These are phyloP conservation scores for Catharus minimus DNA, from an alignment of 2,113 vertebrate genomes.

Conservation along the genomic window DNA sequence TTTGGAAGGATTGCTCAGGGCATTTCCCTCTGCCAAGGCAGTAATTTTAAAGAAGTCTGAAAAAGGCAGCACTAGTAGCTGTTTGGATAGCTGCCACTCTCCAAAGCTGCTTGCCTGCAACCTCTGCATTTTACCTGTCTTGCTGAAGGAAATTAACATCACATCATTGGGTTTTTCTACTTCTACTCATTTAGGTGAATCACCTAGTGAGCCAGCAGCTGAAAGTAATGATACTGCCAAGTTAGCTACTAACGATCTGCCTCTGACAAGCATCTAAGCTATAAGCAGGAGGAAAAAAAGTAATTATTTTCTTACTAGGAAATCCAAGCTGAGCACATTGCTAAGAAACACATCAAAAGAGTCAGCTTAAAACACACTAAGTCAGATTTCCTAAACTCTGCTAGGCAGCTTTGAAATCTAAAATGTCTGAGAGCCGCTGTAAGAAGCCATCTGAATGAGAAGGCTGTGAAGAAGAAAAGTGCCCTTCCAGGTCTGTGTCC, in stretches of 20 bases:
- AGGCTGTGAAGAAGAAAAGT: background rate
- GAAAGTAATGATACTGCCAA: background rate
- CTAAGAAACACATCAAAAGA: background rate
- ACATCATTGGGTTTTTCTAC: background rate
- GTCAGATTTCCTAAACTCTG: background rate
- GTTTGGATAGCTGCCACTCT: background rate
- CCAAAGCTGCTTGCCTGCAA: background rate
- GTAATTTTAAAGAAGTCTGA: background rate
- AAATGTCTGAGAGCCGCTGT: background rate
- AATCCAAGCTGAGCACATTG: background rate
- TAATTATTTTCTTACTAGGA: conserved; percentile 4
- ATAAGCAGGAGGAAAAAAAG: background rate
- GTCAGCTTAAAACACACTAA: background rate
- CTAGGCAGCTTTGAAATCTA: background rate
- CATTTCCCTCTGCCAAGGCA: background rate
- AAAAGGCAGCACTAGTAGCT: background rate
- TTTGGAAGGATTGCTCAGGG: conserved; percentile 3
- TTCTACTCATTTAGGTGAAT: background rate
- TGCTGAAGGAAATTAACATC: background rate
- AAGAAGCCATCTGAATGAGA: background rate
- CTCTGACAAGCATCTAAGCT: background rate
- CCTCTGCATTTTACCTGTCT: conserved; percentile 36
- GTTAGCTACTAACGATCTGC: background rate
- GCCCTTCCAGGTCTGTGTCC: background rate
- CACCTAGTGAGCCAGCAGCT: background rate